Base-by-base conservation (phyloP, 2,797 vertebrate species). In the Muscicapa comitata region DNA sequence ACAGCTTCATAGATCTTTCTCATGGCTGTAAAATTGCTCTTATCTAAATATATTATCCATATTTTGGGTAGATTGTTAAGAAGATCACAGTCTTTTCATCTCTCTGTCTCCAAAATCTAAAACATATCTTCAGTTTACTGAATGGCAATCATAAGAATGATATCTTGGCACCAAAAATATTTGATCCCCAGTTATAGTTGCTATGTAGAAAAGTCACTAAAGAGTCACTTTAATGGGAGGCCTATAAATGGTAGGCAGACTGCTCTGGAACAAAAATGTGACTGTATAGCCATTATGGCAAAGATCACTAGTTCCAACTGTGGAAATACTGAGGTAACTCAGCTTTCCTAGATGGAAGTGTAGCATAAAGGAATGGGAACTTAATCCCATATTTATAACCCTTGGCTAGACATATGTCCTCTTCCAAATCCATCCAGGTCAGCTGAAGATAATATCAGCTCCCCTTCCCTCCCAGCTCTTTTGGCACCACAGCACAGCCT, bases 321-420 rank as follows among this genome's bases (percentile, higher is more conserved):
- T 94, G 95, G 94, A 96, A 96, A 95, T 43, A 88, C 82, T 96
- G 96, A 95, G 65, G 79, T 93, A 94, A 94, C 58, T 78, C 73
- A 37, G 42, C 62, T 94, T 95, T 96, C 90, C 90, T 90, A 95
- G 61, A 78, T 80, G 85, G 89, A 96, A 91, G 90, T 68, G 25
- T 74, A 93, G 72, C 19, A 74, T 91, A 80, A 94, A 93, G 81
- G 85, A 94, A 90, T 80, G 89, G 65, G 68, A 94, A 94, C 35
- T 86, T 95, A 96, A 95, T 95, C 85, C 72, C 8, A 3, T 81
- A 54, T 91, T 96, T 94, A 96, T 67, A 94, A 94, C 79, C 82
- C n/a, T 82, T 96, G 91, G 82, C 85, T 93, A 78, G 75, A 65
- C 82, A 3, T 86, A 90, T 31, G 23, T 86, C 82, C 79, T 94